These are phyloP conservation scores for Betta splendens DNA, from an alignment of 2,797 vertebrate species.

Conservation along the genomic window DNA sequence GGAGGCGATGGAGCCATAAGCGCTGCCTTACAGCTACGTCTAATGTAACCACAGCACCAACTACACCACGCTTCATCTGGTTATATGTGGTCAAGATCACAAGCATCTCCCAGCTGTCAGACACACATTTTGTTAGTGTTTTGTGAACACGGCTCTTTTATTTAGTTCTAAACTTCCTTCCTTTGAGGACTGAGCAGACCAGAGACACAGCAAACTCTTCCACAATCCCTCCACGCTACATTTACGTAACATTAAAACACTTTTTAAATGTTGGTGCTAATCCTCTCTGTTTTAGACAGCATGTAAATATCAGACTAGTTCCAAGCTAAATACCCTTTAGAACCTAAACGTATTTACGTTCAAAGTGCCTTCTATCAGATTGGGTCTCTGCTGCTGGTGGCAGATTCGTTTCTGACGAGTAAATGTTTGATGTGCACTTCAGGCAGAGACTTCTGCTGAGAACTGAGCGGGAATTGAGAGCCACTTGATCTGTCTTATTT, in stretches of 20 bases:
- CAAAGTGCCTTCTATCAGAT: neutral
- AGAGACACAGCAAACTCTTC: neutral
- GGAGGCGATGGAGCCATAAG: neutral
- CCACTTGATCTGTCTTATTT: constrained; percentile 36
- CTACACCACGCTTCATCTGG: neutral
- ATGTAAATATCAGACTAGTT: neutral
- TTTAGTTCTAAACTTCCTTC: neutral
- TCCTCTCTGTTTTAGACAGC: neutral
- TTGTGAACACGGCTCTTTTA: neutral
- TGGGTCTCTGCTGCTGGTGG: constrained; percentile 7
- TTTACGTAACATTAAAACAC: too few species aligned
- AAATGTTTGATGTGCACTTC: constrained; percentile 21
- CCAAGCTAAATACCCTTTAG: neutral
- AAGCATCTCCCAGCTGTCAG: neutral
- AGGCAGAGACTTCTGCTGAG: constrained; percentile 5
- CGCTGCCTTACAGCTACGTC: neutral
- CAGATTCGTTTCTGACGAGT: constrained; percentile 11
- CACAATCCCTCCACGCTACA: rapidly evolving
- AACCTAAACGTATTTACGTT: neutral
- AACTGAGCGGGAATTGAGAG: constrained; percentile 22
- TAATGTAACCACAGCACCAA: neutral
- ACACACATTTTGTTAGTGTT: neutral
- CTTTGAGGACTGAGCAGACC: neutral
- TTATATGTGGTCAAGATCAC: neutral
- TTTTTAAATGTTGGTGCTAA: too few species aligned